Conservation (phyloP, 2,113 vertebrate genomes). For the Sebastes fasciatus region DNA sequence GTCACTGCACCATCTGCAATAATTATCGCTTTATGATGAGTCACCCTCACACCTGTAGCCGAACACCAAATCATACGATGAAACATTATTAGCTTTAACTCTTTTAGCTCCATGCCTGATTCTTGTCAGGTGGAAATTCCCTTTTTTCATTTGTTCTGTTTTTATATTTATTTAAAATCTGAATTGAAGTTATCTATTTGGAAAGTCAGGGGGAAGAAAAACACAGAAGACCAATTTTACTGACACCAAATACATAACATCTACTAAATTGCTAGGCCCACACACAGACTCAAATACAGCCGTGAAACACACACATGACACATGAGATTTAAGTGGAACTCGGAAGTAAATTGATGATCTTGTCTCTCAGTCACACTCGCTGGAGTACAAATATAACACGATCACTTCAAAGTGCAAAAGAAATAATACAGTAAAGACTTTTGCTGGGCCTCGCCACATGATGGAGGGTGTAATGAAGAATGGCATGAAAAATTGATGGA, state of each 20-base stretch:
- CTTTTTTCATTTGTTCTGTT: not conserved
- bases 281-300: not conserved
- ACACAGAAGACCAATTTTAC: not conserved
- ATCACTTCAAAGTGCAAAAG: constrained; percentile 37
- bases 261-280: too few species aligned
- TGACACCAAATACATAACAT: not conserved
- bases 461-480: constrained; percentile 47
- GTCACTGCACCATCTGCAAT: not conserved
- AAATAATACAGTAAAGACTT: constrained; percentile 13
- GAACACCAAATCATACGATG: not conserved
- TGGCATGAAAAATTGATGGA: constrained; percentile 42
- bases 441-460: not conserved
- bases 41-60: not conserved
- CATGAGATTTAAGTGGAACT: not conserved
- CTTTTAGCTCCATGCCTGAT: not conserved
- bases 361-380: not conserved
- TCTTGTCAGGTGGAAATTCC: not conserved
- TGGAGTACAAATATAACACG: constrained; percentile 15
- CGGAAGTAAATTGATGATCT: constrained; percentile 6
- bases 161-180: not conserved
- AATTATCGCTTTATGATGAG: not conserved
- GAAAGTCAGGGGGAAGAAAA: not conserved
- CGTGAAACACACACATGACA: not conserved
- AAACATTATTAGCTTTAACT: not conserved
- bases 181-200: not conserved